Evolutionary conservation across 2,888 invertebrate species (phyloP).

Genomic region (Luperina nickerlii): DNA sequence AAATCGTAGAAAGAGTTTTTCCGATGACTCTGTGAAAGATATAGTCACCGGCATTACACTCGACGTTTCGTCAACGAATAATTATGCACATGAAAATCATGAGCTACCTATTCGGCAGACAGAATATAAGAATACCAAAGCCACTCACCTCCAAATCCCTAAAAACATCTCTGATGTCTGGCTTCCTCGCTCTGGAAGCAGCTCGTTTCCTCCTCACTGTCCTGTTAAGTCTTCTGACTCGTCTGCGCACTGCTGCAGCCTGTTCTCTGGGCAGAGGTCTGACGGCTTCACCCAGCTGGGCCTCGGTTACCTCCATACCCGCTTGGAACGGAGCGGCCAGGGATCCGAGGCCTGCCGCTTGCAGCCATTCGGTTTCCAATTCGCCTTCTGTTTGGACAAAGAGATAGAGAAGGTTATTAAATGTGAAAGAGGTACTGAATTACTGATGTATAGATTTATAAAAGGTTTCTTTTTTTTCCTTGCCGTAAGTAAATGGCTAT

Average conservation of each 20-base stretch:
- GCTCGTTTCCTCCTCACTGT: conserved; percentile 92
- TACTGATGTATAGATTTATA: not conserved
- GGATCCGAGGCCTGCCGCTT: conserved; percentile 93
- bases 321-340: conserved; percentile 93
- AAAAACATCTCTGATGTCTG: conserved; percentile 95
- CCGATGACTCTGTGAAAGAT: not conserved
- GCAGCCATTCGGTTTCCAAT: conserved; percentile 94
- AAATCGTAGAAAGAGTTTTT: not conserved
- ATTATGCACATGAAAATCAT: not conserved
- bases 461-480: not conserved
- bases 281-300: conserved; percentile 91
- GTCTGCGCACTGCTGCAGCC: conserved; percentile 94
- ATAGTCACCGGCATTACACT: not conserved
- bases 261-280: conserved; percentile 92
- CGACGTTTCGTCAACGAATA: not conserved
- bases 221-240: conserved; percentile 94
- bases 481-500: not conserved
- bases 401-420: conserved; percentile 35
- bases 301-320: conserved; percentile 92
- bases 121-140: not conserved
- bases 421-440: not conserved
- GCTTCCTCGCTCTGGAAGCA: conserved; percentile 91
- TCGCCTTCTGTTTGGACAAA: conserved; percentile 92
- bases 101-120: not conserved
- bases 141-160: conserved; percentile 94